phyloP scores from a whole-genome alignment of 2,113 vertebrate genomes.

The Pontoporia blainvillei region DNA sequence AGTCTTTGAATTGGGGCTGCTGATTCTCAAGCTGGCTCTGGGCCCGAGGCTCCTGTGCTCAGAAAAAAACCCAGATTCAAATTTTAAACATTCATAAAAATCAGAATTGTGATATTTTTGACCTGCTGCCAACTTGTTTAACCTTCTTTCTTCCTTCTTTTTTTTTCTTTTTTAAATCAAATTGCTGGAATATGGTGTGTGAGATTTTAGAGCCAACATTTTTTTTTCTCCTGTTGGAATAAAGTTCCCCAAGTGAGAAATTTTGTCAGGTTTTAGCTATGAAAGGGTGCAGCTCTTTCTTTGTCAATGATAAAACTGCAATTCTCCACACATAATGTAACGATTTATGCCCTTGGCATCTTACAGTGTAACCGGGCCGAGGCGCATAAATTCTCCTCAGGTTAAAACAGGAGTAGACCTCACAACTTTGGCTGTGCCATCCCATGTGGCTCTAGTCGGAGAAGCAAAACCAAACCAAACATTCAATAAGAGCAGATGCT shows the following conservation, averaged over 20 bases:
- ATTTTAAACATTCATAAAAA: conserved; percentile 60
- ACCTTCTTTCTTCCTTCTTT: not conserved
- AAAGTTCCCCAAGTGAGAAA: conserved; percentile 35
- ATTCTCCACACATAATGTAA: not conserved
- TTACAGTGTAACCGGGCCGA: not conserved
- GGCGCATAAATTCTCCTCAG: conserved; percentile 19
- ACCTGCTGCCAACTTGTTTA: conserved; percentile 48
- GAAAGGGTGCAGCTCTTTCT: conserved; percentile 22
- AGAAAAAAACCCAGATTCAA: conserved; percentile 59
- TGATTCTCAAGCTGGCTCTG: conserved; percentile 10
- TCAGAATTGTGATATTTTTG: conserved; percentile 53
- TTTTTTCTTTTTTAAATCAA: not conserved
- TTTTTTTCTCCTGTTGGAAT: not conserved
- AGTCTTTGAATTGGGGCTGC: not conserved
- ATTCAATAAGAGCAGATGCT: conserved; percentile 31
- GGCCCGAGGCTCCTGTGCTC: conserved; percentile 26
- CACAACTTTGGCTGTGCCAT: not conserved
- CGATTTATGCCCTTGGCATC: not conserved
- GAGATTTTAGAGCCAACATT: conserved; percentile 15
- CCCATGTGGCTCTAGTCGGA: conserved; percentile 13
- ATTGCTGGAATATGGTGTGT: conserved; percentile 23
- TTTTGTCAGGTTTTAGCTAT: conserved; percentile 6
- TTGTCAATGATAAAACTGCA: conserved; percentile 17
- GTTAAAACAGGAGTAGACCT: conserved; percentile 18
- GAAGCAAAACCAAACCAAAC: conserved; percentile 34